These are phyloP conservation scores for Rhamphomyia laevipes DNA, from an alignment of 2,888 invertebrate species.

Conservation along the genomic window DNA sequence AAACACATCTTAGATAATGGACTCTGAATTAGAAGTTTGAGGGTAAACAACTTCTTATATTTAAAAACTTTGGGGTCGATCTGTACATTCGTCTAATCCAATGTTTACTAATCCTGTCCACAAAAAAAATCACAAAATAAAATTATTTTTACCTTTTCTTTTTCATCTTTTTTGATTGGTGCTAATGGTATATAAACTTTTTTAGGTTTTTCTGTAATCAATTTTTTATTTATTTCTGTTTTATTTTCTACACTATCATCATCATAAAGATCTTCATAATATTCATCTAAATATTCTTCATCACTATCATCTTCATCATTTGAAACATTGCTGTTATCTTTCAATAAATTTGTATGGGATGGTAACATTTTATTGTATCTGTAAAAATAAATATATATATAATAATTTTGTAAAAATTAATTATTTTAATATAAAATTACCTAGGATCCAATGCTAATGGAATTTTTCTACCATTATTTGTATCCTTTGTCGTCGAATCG, in stretches of 20 bases:
- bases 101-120: no score
- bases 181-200: conserved; percentile 19
- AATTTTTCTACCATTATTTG: conserved; percentile 22
- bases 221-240: conserved; percentile 16
- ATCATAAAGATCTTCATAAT: conserved; percentile 24
- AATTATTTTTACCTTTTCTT: neutral
- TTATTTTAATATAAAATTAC: conserved; percentile 9
- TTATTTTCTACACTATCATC: conserved; percentile 19
- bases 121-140: no score
- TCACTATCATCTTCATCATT: conserved; percentile 18
- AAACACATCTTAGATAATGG: no score
- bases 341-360: conserved; percentile 16
- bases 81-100: no score
- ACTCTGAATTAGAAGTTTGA: no score
- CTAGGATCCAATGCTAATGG: conserved; percentile 19
- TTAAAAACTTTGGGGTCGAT: no score
- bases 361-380: conserved; percentile 33
- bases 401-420: neutral
- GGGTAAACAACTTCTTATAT: no score
- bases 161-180: conserved; percentile 22
- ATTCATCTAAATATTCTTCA: conserved; percentile 21
- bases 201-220: conserved; percentile 17
- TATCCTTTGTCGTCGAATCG: conserved; percentile 25
- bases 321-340: conserved; percentile 19
- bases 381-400: conserved; percentile 3